Evolutionary conservation across 2,888 invertebrate genomes (phyloP).

Genomic region (Ethmia dodecea): DNA sequence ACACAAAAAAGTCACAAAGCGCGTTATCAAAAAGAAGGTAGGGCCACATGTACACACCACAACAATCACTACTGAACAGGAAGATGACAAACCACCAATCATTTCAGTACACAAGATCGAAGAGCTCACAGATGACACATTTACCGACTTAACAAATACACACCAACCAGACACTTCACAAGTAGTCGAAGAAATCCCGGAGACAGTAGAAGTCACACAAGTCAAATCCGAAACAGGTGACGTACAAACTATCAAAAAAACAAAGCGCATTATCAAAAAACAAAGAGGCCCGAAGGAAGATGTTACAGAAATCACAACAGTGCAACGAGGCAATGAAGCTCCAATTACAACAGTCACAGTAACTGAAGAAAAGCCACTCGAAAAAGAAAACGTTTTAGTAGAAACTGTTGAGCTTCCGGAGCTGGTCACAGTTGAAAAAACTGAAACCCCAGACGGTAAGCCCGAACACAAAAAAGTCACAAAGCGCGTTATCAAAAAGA

Average conservation of each 20-base stretch:
- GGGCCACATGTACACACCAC: constrained; percentile 37
- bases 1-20: constrained; percentile 19
- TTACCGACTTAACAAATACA: constrained; percentile 24
- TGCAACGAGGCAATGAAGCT: constrained; percentile 49
- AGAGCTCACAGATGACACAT: constrained; percentile 25
- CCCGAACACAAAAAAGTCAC: constrained; percentile 27
- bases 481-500: constrained; percentile 33
- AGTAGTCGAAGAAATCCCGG: constrained; percentile 15
- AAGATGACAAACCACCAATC: constrained; percentile 58
- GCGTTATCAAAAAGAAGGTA: constrained; percentile 51
- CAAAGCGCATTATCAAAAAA: constrained; percentile 29
- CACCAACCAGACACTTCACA: not conserved
- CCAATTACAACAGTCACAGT: constrained; percentile 48
- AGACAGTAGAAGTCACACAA: constrained; percentile 17
- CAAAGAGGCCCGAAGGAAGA: constrained; percentile 15
- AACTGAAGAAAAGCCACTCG: constrained; percentile 17
- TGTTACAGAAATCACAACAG: constrained; percentile 22
- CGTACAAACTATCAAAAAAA: constrained; percentile 30
- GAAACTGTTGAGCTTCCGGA: constrained; percentile 26
- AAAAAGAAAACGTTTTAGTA: too few species aligned
- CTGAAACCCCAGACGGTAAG: constrained; percentile 30
- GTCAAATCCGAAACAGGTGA: constrained; percentile 16
- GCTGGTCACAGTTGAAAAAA: constrained; percentile 39
- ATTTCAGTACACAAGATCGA: constrained; percentile 46
- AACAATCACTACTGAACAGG: constrained; percentile 46